Evolutionary conservation across 1,140 invertebrate genomes (phyloP).

Genomic region (Hypsibius dujardini): DNA sequence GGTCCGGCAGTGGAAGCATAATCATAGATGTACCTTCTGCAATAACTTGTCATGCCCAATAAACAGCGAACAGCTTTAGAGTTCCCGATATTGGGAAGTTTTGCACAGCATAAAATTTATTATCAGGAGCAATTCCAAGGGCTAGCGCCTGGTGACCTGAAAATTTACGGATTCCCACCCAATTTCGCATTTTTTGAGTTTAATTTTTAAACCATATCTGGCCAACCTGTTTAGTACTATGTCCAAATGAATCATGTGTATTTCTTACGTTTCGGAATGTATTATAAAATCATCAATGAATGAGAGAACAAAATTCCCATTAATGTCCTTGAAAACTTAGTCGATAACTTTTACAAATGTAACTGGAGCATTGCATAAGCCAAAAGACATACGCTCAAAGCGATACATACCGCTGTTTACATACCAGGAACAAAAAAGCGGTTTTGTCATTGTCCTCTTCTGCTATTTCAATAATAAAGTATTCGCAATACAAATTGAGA

Average conservation of each 20-base stretch:
- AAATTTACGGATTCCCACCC: neutral
- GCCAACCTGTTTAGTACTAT: neutral
- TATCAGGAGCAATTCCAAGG: neutral
- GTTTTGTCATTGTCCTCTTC: neutral
- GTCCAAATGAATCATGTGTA: neutral
- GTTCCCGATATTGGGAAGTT: neutral
- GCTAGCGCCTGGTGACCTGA: constrained; percentile 2
- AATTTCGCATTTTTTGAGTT: neutral
- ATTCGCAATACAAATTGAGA: neutral
- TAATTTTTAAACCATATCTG: neutral
- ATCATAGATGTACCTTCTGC: neutral
- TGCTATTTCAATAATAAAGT: neutral
- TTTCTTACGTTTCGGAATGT: neutral
- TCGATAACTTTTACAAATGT: constrained; percentile 19
- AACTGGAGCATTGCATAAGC: constrained; percentile 19
- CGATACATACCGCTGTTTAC: constrained; percentile 20
- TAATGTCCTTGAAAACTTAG: neutral
- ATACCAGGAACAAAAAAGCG: neutral
- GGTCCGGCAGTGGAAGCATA: neutral
- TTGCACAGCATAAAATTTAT: neutral
- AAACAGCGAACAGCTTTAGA: neutral
- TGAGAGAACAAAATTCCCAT: neutral
- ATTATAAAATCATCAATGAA: neutral
- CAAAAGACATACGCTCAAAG: constrained; percentile 19
- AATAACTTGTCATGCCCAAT: neutral